A percentile compares a stretch with the other conserved stretches of the same genome.
Evolutionary conservation across 2,888 invertebrate genomes (phyloP).

Genomic region (Hyposoter dolosus): DNA sequence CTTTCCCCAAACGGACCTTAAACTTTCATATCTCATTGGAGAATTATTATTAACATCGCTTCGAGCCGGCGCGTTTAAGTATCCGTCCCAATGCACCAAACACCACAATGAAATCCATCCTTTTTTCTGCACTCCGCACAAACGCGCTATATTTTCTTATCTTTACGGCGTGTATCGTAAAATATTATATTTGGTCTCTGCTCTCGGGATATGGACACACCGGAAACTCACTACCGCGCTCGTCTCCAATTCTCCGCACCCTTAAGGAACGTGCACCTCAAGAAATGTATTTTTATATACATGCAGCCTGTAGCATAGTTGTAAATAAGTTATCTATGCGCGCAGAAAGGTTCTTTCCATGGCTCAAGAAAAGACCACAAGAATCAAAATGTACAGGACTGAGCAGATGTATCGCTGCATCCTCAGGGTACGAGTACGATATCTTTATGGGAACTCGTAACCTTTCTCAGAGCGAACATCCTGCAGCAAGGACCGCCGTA

Average conservation of each 20-base stretch:
- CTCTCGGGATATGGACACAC: conserved; percentile 71
- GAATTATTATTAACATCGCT: conserved; percentile 72
- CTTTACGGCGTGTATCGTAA: conserved; percentile 75
- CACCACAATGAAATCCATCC: conserved; percentile 20
- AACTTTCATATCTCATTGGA: conserved; percentile 65
- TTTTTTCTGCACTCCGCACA: conserved; percentile 19
- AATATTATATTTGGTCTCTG: conserved; percentile 78
- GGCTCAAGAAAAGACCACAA: conserved; percentile 3
- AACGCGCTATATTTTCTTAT: conserved; percentile 64
- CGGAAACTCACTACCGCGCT: conserved; percentile 22
- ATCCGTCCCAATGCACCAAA: conserved; percentile 33
- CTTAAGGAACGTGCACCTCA: conserved; percentile 37
- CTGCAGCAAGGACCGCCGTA: background rate
- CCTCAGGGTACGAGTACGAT: conserved; percentile 47
- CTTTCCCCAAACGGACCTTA: background rate
- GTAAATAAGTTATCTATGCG: conserved; percentile 16
- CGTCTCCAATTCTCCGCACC: conserved; percentile 21
- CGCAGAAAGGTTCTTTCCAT: background rate
- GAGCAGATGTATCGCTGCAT: conserved; percentile 24
- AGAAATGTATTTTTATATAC: conserved; percentile 11
- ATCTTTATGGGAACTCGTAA: conserved; percentile 70
- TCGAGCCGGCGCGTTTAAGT: conserved; percentile 49
- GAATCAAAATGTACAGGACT: conserved; percentile 50
- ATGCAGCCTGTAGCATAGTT: background rate
- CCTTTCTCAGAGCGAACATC: conserved; percentile 39